Conservation (phyloP, 2,113 vertebrate genomes). For the Rhea americana region DNA sequence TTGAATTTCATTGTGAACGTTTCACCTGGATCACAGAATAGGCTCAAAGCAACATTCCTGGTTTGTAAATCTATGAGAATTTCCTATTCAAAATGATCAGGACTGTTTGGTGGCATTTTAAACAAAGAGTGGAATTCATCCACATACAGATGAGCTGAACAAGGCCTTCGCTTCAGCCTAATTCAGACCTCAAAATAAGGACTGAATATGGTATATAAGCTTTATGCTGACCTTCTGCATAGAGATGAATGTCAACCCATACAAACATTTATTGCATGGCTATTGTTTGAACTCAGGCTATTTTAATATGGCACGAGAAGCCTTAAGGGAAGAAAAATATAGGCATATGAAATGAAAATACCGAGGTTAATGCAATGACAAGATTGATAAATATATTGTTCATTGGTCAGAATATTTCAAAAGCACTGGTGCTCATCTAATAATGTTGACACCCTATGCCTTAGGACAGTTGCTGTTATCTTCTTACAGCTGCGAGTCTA, state of each 20-base stretch:
- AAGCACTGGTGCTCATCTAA: background rate
- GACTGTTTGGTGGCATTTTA: slow-evolving; percentile 50
- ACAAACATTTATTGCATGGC: slow-evolving; percentile 52
- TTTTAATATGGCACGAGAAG: slow-evolving; percentile 70
- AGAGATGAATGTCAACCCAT: background rate
- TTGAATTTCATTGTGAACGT: slow-evolving; percentile 45
- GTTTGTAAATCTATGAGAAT: slow-evolving; percentile 67
- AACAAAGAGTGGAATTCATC: slow-evolving; percentile 19
- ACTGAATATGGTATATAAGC: background rate
- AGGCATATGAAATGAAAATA: background rate
- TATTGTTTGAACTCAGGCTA: slow-evolving; percentile 64
- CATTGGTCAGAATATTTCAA: background rate
- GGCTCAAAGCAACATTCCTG: slow-evolving; percentile 64
- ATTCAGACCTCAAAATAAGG: slow-evolving; percentile 20
- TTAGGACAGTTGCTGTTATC: background rate
- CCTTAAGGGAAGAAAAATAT: slow-evolving; percentile 33
- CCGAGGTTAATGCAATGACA: background rate
- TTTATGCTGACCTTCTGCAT: background rate
- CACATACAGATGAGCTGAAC: background rate
- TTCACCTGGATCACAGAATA: slow-evolving; percentile 66
- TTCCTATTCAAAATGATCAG: slow-evolving; percentile 65
- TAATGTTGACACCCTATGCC: background rate
- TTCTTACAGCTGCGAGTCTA: background rate
- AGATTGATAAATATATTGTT: background rate
- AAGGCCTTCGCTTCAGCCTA: slow-evolving; percentile 16